Evolutionary conservation across 2,797 vertebrate species (phyloP).

Genomic region (Bufotes viridis): DNA sequence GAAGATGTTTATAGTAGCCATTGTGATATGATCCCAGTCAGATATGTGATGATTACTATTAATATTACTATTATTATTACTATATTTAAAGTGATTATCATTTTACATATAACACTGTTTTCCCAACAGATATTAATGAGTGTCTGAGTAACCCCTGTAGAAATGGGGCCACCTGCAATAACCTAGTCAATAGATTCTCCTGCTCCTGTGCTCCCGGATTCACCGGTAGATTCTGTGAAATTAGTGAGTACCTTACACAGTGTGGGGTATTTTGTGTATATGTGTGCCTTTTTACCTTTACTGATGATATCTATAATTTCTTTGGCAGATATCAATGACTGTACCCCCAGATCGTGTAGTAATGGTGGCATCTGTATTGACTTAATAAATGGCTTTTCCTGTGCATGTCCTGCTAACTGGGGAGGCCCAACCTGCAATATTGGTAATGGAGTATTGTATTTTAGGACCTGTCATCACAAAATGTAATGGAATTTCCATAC

Average conservation of each 20-base stretch:
- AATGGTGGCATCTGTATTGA: slow-evolving; percentile 53
- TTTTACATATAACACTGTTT: not conserved
- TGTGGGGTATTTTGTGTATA: not conserved
- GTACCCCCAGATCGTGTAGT: slow-evolving; percentile 17
- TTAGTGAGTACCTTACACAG: slow-evolving; percentile 31
- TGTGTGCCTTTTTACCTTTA: not conserved
- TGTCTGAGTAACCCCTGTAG: slow-evolving; percentile 47
- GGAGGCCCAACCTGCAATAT: not conserved
- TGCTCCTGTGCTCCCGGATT: slow-evolving; percentile 47
- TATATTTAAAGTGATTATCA: not conserved
- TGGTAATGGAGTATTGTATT: slow-evolving; percentile 25
- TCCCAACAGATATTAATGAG: slow-evolving; percentile 49
- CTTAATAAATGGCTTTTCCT: slow-evolving; percentile 35
- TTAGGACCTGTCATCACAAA: no score
- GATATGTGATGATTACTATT: not conserved
- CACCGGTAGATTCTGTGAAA: slow-evolving; percentile 53
- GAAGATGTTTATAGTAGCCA: not conserved
- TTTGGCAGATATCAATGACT: slow-evolving; percentile 52
- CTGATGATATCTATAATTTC: not conserved
- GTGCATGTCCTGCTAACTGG: slow-evolving; percentile 43
- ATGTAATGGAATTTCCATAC: no score
- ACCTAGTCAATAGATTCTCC: slow-evolving; percentile 21
- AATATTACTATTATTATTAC: not conserved
- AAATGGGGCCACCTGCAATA: slow-evolving; percentile 49
- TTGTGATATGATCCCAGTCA: not conserved